Conservation (phyloP, 1,140 invertebrate genomes). For the Dreissena polymorpha region DNA sequence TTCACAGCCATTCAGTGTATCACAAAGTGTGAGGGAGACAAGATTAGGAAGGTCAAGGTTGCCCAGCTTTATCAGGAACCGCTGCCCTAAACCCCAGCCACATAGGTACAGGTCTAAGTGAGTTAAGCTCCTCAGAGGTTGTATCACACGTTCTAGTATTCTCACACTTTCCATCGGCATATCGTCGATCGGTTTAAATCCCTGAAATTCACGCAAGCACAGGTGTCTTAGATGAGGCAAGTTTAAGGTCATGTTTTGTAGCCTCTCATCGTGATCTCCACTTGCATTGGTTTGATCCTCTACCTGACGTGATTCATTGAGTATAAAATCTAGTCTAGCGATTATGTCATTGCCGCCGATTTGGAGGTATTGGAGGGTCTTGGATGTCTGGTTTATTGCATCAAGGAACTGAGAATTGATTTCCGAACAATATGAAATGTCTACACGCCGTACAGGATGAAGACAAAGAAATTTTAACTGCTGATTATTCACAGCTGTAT, state of each 20-base stretch:
- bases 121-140: constrained; percentile 44
- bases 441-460: constrained; percentile 41
- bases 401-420: constrained; percentile 35
- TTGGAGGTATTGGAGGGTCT: constrained; percentile 34
- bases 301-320: constrained; percentile 8
- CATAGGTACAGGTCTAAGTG: constrained; percentile 50
- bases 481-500: constrained; percentile 39
- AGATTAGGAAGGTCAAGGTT: constrained; percentile 43
- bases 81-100: constrained; percentile 34
- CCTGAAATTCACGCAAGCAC: constrained; percentile 32
- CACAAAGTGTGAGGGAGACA: constrained; percentile 34
- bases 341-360: constrained; percentile 47
- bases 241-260: constrained; percentile 24
- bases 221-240: constrained; percentile 32
- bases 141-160: constrained; percentile 49
- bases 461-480: constrained; percentile 44
- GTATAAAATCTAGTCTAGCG: constrained; percentile 34
- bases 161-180: constrained; percentile 38
- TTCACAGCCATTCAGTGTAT: constrained; percentile 51
- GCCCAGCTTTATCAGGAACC: constrained; percentile 31
- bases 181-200: constrained; percentile 43
- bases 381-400: constrained; percentile 40
- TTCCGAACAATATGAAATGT: constrained; percentile 49
- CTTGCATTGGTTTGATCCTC: neutral
- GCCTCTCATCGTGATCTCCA: constrained; percentile 9